Conservation (phyloP, 1,140 invertebrate genomes). For the Rhagoletis zephyria region DNA sequence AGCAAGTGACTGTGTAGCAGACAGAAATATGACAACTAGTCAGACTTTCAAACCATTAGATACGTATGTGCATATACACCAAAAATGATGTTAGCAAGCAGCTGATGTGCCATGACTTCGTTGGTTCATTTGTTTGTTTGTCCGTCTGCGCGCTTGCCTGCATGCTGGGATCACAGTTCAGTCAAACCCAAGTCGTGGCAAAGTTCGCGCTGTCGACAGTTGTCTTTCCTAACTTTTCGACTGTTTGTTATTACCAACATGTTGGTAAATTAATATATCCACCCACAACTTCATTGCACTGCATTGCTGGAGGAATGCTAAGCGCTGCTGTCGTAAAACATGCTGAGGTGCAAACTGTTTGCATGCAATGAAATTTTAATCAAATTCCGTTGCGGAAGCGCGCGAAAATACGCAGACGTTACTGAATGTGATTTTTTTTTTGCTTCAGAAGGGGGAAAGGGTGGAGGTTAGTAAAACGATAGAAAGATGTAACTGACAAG, state of each 20-base stretch:
- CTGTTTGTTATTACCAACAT: conserved; percentile 27
- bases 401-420: background rate
- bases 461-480: too few relatives aligned
- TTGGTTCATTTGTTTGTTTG: background rate
- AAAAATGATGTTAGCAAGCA: background rate
- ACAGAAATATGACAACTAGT: conserved; percentile 38
- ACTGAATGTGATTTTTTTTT: background rate
- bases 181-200: background rate
- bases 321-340: background rate
- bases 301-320: background rate
- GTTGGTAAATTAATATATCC: conserved; percentile 41
- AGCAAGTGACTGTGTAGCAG: background rate
- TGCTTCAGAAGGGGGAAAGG: background rate
- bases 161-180: background rate
- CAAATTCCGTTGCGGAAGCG: background rate
- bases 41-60: conserved; percentile 11
- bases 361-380: background rate
- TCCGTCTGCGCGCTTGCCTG: background rate
- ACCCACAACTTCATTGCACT: conserved; percentile 4
- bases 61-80: background rate
- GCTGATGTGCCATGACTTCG: background rate
- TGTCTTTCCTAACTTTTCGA: background rate
- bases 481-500: too few relatives aligned
- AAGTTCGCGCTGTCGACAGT: conserved; percentile 31
- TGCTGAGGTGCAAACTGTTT: background rate